Conservation (phyloP, 1,140 invertebrate genomes). For the Bradysia coprophila region DNA sequence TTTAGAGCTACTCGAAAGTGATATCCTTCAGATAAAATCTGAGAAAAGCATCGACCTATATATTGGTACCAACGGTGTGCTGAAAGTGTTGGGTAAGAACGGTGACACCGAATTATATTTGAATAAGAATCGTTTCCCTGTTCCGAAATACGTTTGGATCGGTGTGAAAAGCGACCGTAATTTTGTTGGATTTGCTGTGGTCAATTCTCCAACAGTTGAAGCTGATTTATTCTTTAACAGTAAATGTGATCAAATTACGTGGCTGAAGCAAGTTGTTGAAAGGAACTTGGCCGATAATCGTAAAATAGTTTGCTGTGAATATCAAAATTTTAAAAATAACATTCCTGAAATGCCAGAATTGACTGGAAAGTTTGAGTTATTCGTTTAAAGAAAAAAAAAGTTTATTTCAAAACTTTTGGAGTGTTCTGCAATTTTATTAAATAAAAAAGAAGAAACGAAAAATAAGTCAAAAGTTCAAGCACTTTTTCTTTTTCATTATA, state of each 20-base stretch:
- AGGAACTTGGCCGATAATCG: not conserved
- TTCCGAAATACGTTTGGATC: not conserved
- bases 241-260: slow-evolving; percentile 1
- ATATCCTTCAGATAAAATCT: too few species aligned
- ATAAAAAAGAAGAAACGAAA: too few species aligned
- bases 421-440: too few species aligned
- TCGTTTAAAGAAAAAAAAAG: not conserved
- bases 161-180: not conserved
- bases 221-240: slow-evolving; percentile 1
- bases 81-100: not conserved
- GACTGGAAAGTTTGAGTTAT: not conserved
- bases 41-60: not conserved
- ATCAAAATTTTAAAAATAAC: slow-evolving; percentile 2
- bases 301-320: slow-evolving; percentile 2
- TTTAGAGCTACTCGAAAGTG: too few species aligned
- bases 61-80: not conserved
- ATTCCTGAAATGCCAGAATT: slow-evolving; percentile 3
- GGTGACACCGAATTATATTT: not conserved
- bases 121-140: not conserved
- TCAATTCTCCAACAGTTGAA: not conserved
- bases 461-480: too few species aligned
- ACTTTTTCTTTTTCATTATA: too few species aligned
- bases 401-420: too few species aligned
- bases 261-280: not conserved
- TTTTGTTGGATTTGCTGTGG: not conserved